phyloP scores from a whole-genome alignment of 2,113 vertebrate genomes.

The Speoplatyrhinus poulsoni region DNA sequence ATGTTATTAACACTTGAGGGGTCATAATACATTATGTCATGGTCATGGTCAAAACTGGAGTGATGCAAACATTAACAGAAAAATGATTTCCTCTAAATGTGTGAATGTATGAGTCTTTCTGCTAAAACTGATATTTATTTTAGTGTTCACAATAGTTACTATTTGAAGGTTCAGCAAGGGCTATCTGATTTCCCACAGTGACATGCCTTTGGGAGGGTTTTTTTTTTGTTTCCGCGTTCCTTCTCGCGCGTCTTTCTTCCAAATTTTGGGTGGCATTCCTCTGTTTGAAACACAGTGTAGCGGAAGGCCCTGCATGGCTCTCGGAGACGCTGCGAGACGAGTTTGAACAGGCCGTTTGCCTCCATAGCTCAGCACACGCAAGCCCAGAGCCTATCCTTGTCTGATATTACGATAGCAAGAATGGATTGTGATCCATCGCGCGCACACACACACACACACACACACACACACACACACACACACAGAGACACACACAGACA shows the following conservation, averaged over 20 bases:
- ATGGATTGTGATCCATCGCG: slow-evolving; percentile 1
- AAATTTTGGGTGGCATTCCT: slow-evolving; percentile 59
- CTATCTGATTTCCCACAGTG: background rate
- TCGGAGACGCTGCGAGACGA: slow-evolving; percentile 45
- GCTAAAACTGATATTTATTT: background rate
- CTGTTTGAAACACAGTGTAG: slow-evolving; percentile 49
- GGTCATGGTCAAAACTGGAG: too few species aligned
- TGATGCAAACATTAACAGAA: too few species aligned
- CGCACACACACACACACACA: slow-evolving; percentile 1
- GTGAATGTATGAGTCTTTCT: too few species aligned
- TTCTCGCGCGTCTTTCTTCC: slow-evolving; percentile 21
- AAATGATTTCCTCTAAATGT: too few species aligned
- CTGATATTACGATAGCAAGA: slow-evolving; percentile 47
- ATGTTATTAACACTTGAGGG: too few species aligned
- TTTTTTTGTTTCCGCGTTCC: slow-evolving; percentile 15
- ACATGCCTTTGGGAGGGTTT: slow-evolving; percentile 4
- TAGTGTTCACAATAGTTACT: background rate
- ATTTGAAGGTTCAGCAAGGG: background rate
- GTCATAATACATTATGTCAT: too few species aligned
- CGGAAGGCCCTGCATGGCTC: slow-evolving; percentile 39
- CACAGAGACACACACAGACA: background rate
- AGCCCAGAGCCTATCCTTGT: slow-evolving; percentile 21
- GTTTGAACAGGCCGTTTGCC: slow-evolving; percentile 44
- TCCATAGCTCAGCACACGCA: slow-evolving; percentile 24
- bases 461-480: background rate